Evolutionary conservation across 2,113 vertebrate genomes (phyloP).

Genomic region (Corythoichthys haematopterus): DNA sequence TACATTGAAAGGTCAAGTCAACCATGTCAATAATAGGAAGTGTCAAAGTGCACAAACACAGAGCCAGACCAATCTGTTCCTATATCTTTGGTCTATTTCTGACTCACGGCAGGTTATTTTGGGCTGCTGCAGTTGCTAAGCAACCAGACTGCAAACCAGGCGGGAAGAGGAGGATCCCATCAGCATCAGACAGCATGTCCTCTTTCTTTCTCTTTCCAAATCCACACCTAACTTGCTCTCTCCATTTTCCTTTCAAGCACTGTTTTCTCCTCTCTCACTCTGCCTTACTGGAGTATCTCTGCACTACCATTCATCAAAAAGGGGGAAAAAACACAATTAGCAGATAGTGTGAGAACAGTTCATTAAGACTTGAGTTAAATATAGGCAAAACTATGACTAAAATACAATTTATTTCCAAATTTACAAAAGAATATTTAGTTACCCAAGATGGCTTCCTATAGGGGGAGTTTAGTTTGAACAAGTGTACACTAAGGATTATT

Average conservation of each 20-base stretch:
- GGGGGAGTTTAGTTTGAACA: background rate
- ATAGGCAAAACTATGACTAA: background rate
- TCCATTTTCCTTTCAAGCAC: conserved; percentile 5
- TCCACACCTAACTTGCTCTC: conserved; percentile 15
- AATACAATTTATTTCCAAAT: background rate
- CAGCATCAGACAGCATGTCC: conserved; percentile 63
- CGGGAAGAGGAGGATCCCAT: conserved; percentile 58
- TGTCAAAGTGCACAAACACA: conserved; percentile 31
- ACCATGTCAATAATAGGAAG: conserved; percentile 4
- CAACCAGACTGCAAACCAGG: conserved; percentile 66
- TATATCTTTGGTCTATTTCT: conserved; percentile 67
- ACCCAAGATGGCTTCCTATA: background rate
- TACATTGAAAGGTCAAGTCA: background rate
- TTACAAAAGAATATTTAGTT: background rate
- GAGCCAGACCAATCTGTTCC: conserved; percentile 32
- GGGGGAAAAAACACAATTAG: background rate
- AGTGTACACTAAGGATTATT: background rate
- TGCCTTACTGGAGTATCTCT: conserved; percentile 1
- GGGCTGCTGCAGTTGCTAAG: conserved; percentile 66
- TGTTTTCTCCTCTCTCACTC: background rate
- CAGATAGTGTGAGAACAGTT: background rate
- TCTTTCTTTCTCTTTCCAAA: conserved; percentile 39
- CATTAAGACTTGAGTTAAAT: background rate
- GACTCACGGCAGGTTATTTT: conserved; percentile 66
- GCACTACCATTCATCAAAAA: conserved; percentile 1